These are phyloP conservation scores for Clangula hyemalis DNA, from an alignment of 2,797 vertebrate genomes.

Conservation along the genomic window DNA sequence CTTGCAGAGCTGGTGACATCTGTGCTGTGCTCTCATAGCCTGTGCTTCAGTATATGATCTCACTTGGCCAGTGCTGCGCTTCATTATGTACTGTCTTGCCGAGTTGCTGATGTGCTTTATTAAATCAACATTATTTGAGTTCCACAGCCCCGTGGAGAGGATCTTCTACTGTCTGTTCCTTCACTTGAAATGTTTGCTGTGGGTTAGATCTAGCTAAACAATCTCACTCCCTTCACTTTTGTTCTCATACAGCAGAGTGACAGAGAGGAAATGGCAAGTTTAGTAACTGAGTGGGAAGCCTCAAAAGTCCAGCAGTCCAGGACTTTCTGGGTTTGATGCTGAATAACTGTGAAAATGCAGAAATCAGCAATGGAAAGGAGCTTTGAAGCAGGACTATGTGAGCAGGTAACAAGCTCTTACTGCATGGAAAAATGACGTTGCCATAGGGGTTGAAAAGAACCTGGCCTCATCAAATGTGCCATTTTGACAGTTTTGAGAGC, in stretches of 20 bases:
- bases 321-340: not conserved
- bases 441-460: conserved; percentile 27
- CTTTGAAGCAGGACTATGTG: conserved; percentile 4
- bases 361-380: not conserved
- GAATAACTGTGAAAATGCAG: not conserved
- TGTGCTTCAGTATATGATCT: not conserved
- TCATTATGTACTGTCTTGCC: not conserved
- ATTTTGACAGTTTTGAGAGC: conserved; percentile 22
- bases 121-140: not conserved
- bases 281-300: not conserved
- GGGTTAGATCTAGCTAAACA: not conserved
- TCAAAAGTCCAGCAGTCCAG: not conserved
- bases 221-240: not conserved
- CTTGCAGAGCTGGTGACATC: not conserved
- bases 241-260: not conserved
- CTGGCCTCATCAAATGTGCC: not conserved
- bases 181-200: not conserved
- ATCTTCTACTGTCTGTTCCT: not conserved
- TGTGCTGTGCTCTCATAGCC: not conserved
- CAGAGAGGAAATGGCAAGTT: not conserved
- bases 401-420: conserved; percentile 12
- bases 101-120: not conserved
- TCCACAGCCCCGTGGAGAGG: not conserved
- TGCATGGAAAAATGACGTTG: conserved; percentile 9
- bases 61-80: not conserved